phyloP scores from a whole-genome alignment of 2,797 vertebrate species.

The Sebastes dallii region DNA sequence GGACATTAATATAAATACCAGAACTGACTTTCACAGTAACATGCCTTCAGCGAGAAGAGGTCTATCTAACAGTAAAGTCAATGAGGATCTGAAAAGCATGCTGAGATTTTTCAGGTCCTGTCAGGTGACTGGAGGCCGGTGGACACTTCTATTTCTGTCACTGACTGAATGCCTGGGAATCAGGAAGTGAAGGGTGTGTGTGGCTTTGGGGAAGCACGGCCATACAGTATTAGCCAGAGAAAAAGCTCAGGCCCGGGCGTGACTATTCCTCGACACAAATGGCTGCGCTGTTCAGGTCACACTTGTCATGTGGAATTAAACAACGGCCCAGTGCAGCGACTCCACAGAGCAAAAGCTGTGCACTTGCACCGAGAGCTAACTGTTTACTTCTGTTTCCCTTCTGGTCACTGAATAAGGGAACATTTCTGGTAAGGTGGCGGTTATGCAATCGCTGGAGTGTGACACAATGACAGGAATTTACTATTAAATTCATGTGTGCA shows the following conservation, averaged over 20 bases:
- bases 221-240: background rate
- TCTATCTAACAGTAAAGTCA: constrained; percentile 44
- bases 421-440: constrained; percentile 60
- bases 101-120: constrained; percentile 37
- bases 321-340: constrained; percentile 10
- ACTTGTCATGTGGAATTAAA: constrained; percentile 66
- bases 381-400: constrained; percentile 64
- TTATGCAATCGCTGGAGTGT: constrained; percentile 53
- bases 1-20: background rate
- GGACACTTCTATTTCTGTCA: constrained; percentile 33
- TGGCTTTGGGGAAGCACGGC: constrained; percentile 32
- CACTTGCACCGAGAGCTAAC: constrained; percentile 27
- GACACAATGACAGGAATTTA: constrained; percentile 57
- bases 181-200: constrained; percentile 37
- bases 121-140: constrained; percentile 35
- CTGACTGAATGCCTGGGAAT: constrained; percentile 27
- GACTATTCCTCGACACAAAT: constrained; percentile 77
- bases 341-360: constrained; percentile 13
- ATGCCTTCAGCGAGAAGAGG: constrained; percentile 46
- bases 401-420: constrained; percentile 58
- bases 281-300: constrained; percentile 49
- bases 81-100: constrained; percentile 65
- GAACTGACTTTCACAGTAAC: background rate
- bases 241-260: background rate
- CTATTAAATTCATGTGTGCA: constrained; percentile 15